phyloP scores from a whole-genome alignment of 2,113 vertebrate species.

The Albula goreensis region DNA sequence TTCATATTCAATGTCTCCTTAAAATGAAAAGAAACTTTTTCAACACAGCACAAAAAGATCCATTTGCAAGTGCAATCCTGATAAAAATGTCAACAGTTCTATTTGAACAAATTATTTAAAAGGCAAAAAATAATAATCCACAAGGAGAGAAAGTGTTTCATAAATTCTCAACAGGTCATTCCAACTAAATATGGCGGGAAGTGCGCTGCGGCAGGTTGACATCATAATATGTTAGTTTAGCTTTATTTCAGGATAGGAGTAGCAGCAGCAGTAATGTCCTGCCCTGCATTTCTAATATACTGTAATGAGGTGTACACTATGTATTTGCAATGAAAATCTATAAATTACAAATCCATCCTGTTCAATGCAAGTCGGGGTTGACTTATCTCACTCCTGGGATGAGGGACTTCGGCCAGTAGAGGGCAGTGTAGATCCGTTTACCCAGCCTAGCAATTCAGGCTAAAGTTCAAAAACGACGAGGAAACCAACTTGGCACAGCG shows the following conservation, averaged over 20 bases:
- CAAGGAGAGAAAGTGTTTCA: too few relatives aligned
- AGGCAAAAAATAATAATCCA: too few relatives aligned
- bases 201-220: not conserved
- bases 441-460: not conserved
- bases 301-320: not conserved
- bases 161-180: too few relatives aligned
- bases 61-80: too few relatives aligned
- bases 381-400: not conserved
- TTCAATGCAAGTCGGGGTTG: not conserved
- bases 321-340: not conserved
- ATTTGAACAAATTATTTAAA: too few relatives aligned
- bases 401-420: constrained; percentile 10
- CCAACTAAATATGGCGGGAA: too few relatives aligned
- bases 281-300: not conserved
- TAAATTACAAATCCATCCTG: not conserved
- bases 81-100: too few relatives aligned
- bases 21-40: not conserved
- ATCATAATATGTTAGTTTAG: not conserved
- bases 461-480: not conserved
- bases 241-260: not conserved
- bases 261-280: not conserved
- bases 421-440: not conserved
- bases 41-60: not conserved
- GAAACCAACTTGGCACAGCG: not conserved
- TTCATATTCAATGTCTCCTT: not conserved